Percentiles rank a stretch among this genome's conserved stretches.
These are phyloP conservation scores for Chrysotoxum bicinctum DNA, from an alignment of 2,888 invertebrate species.

Conservation along the genomic window DNA sequence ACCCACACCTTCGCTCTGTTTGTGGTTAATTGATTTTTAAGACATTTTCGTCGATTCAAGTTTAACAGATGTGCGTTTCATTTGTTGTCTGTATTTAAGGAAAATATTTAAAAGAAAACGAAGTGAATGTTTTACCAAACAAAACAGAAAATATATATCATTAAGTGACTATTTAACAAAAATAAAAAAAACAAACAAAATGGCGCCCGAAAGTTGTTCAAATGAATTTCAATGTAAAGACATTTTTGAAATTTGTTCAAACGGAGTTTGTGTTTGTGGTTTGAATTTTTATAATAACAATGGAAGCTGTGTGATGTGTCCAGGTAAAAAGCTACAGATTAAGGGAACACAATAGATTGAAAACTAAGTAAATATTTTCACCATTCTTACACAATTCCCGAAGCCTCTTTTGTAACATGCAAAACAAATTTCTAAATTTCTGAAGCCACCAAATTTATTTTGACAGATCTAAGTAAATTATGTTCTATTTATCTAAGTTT, in stretches of 20 bases:
- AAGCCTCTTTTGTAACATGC: too few relatives aligned
- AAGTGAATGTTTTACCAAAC: background rate
- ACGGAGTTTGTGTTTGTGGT: background rate
- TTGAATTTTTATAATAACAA: background rate
- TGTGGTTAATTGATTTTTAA: slow-evolving; percentile 45
- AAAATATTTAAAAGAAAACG: background rate
- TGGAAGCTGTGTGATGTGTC: slow-evolving; percentile 18
- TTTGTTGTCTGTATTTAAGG: background rate
- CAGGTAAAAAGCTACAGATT: slow-evolving; percentile 11
- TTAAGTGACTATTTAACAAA: background rate
- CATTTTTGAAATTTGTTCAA: background rate
- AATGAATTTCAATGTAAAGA: background rate
- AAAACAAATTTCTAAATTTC: too few relatives aligned
- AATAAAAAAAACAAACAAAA: background rate
- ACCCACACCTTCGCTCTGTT: slow-evolving; percentile 2
- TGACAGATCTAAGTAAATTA: too few relatives aligned
- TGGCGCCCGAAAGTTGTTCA: background rate
- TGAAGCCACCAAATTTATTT: too few relatives aligned
- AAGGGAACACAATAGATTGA: too few relatives aligned
- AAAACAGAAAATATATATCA: background rate
- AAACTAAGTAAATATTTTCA: too few relatives aligned
- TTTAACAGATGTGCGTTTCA: background rate
- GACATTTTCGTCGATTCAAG: slow-evolving; percentile 13
- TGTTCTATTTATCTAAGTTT: too few relatives aligned
- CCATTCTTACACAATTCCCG: too few relatives aligned